Evolutionary conservation across 2,888 invertebrate species (phyloP), one percentile per base, ranked within the genome.

Genomic region (Microctonus aethiopoides): DNA sequence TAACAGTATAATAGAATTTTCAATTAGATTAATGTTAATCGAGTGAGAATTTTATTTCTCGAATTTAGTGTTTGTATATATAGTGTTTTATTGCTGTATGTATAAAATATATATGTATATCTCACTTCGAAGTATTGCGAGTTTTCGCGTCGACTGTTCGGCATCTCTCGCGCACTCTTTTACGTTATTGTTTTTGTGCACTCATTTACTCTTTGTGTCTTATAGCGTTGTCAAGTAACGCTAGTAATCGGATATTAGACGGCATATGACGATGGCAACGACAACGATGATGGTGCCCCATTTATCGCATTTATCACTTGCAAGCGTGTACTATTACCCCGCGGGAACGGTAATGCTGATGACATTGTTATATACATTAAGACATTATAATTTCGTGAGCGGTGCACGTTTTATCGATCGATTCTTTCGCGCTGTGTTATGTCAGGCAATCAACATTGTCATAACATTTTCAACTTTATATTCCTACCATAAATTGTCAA

Each of bases 291-390:
- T 77, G 78, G 76, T 80, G 83, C 83, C 84, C 84, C 79, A 83
- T 83, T 84, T 83, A 80, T 81, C 83, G 78, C 75, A 83, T 83
- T 84, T 83, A 80, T 81, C 83, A 78, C 75, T 24, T 26, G 59
- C 46, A 61, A 57, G 41, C 57, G 66, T 63, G 62, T 72, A 68
- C 61, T 61, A 65, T 74, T 72, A 72, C 71, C 68, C 70, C 70
- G 64, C 68, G 69, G 60, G 52, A 60, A 71, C 74, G 72, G 59
- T 72, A 73, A 73, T 74, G 73, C 70, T 74, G 76, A 74, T 74
- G 73, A 74, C 74, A 73, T 76, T 76, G 74, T 74, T 73, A 74
- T 74, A 76, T 75, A 74, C 73, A 74, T 74, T 76, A 74, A 76
- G 74, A 76, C 74, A 73, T 75, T 76, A 76, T n/a, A n/a, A 76